Evolutionary conservation across 2,797 vertebrate species (phyloP).

Genomic region (Syngnathus acus): DNA sequence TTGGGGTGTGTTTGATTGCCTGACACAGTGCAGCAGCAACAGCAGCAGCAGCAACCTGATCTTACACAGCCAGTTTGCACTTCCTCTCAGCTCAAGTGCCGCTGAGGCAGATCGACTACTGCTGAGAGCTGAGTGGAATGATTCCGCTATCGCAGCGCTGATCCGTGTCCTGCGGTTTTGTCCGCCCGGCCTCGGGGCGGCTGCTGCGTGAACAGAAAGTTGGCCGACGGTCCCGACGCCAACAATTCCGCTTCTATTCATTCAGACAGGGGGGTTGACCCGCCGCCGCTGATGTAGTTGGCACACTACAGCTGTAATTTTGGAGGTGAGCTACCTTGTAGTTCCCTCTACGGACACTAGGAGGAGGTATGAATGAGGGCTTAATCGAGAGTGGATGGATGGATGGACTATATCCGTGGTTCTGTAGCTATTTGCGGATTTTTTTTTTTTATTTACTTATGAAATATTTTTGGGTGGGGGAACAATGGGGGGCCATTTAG

Average conservation of each 20-base stretch:
- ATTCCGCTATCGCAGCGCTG: slow-evolving; percentile 32
- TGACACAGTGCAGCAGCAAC: background rate
- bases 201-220: slow-evolving; percentile 17
- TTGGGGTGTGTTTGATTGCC: background rate
- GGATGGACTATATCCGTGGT: too few relatives aligned
- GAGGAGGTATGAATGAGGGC: slow-evolving; percentile 55
- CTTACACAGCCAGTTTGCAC: slow-evolving; percentile 6
- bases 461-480: too few relatives aligned
- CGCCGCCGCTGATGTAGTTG: slow-evolving; percentile 6
- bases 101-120: slow-evolving; percentile 21
- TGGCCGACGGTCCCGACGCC: slow-evolving; percentile 19
- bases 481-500: slow-evolving; percentile 34
- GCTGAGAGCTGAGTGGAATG: slow-evolving; percentile 36
- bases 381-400: background rate
- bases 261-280: slow-evolving; percentile 6
- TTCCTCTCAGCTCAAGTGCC: slow-evolving; percentile 18
- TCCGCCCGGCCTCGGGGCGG: slow-evolving; percentile 24
- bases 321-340: slow-evolving; percentile 21
- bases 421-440: too few relatives aligned
- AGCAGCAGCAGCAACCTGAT: slow-evolving; percentile 8
- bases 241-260: slow-evolving; percentile 8
- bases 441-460: too few relatives aligned
- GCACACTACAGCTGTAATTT: slow-evolving; percentile 9
- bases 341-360: slow-evolving; percentile 49
- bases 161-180: slow-evolving; percentile 43